Evolutionary conservation across 2,113 vertebrate species (phyloP).

Genomic region (Lampris megalopsis): DNA sequence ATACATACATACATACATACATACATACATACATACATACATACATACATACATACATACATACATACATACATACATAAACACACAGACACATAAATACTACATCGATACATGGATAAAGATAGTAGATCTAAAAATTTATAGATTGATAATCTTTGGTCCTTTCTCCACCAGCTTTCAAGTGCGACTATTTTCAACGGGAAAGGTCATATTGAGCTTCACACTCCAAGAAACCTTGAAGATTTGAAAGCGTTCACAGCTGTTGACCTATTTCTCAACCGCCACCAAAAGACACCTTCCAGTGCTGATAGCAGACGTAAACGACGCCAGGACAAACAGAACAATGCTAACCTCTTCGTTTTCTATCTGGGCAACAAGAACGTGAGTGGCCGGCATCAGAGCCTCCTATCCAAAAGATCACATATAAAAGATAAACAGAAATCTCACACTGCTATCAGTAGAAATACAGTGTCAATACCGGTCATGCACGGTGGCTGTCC

Average conservation of each 20-base stretch:
- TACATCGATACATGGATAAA: no score
- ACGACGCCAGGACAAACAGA: conserved; percentile 10
- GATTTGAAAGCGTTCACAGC: conserved; percentile 89
- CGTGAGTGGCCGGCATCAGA: conserved; percentile 72
- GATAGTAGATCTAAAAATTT: no score
- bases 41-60: no score
- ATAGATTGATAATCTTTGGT: neutral
- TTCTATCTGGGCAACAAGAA: conserved; percentile 89
- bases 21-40: no score
- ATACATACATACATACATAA: no score
- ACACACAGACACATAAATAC: no score
- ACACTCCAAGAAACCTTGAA: conserved; percentile 83
- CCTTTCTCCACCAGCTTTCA: conserved; percentile 77
- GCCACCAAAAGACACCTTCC: conserved; percentile 47
- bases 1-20: no score
- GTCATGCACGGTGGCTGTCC: no score
- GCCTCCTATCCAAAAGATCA: neutral
- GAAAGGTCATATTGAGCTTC: conserved; percentile 87
- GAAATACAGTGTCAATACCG: neutral
- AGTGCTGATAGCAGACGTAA: conserved; percentile 10
- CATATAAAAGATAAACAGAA: neutral
- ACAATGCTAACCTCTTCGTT: conserved; percentile 81
- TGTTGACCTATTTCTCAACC: conserved; percentile 87
- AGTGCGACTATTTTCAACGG: conserved; percentile 89
- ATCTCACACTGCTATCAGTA: neutral